Percentiles rank a stretch among this genome's conserved stretches.
Conservation (phyloP, 92 coral and sea anemone genomes). For the Porites evermanni region DNA sequence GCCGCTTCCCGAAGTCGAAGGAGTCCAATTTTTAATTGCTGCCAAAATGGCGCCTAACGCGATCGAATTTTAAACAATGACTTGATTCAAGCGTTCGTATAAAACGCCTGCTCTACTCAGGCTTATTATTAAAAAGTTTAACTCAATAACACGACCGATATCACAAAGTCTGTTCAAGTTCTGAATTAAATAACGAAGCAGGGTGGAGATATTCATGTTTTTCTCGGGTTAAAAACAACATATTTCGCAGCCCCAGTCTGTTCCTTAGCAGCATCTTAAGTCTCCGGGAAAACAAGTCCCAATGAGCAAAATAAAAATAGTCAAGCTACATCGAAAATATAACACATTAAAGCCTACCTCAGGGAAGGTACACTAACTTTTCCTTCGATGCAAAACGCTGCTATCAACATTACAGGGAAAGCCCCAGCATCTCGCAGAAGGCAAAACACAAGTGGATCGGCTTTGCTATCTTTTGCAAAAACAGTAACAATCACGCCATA, state of each 20-base stretch:
- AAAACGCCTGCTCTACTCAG: no score
- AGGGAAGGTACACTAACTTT: slow-evolving; percentile 32
- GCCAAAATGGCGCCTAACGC: no score
- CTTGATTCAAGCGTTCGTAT: no score
- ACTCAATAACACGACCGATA: no score
- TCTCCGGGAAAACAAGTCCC: background rate
- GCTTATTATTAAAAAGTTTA: no score
- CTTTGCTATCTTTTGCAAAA: slow-evolving; percentile 49
- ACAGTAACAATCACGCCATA: slow-evolving; percentile 56
- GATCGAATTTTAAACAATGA: no score
- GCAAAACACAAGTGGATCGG: slow-evolving; percentile 57
- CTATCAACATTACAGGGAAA: slow-evolving; percentile 41
- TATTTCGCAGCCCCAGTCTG: background rate
- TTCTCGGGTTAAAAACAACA: background rate
- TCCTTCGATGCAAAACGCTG: slow-evolving; percentile 35
- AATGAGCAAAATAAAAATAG: background rate
- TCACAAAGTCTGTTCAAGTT: no score
- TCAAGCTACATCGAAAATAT: background rate
- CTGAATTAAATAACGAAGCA: no score
- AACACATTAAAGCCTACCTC: slow-evolving; percentile 16
- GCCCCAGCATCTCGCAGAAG: slow-evolving; percentile 43
- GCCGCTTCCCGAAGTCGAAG: no score
- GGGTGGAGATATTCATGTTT: no score
- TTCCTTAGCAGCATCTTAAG: background rate
- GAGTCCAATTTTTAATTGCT: no score